These are phyloP conservation scores for Regulus satrapa DNA, from an alignment of 2,113 vertebrate genomes.

Conservation along the genomic window DNA sequence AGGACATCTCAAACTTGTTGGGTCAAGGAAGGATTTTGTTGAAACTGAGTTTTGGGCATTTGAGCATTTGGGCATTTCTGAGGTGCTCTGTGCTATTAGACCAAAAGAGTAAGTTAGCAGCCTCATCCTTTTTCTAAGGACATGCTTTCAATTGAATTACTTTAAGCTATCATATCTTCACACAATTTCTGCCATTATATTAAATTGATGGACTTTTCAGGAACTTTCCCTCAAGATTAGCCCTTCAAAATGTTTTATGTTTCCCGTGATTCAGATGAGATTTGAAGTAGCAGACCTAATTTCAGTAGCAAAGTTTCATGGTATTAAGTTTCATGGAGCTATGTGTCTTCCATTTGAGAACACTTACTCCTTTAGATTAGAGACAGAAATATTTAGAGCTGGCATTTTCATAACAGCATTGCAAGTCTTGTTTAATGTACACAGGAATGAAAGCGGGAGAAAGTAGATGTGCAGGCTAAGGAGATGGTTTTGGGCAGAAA, in stretches of 20 bases:
- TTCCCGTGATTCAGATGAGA: not conserved
- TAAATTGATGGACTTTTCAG: not conserved
- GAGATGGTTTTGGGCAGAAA: not conserved
- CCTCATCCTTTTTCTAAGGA: not conserved
- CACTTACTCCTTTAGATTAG: not conserved
- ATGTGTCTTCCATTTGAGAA: not conserved
- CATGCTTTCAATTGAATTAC: not conserved
- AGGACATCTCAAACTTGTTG: not conserved
- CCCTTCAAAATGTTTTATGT: not conserved
- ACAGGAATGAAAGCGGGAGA: not conserved
- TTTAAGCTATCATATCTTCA: not conserved
- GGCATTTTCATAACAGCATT: not conserved
- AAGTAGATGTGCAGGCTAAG: not conserved
- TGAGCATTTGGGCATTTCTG: not conserved
- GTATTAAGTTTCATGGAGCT: not conserved
- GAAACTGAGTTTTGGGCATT: not conserved
- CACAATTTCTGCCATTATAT: not conserved
- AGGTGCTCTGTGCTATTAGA: not conserved
- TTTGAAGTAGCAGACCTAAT: not conserved
- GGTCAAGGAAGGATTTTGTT: not conserved
- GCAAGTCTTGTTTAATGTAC: not conserved
- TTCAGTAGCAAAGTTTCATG: not conserved
- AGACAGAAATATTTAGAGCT: not conserved
- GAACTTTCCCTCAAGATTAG: not conserved
- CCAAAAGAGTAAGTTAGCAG: not conserved